Evolutionary conservation across 2,797 vertebrate species (phyloP).

Genomic region (Micrastur ruficollis): DNA sequence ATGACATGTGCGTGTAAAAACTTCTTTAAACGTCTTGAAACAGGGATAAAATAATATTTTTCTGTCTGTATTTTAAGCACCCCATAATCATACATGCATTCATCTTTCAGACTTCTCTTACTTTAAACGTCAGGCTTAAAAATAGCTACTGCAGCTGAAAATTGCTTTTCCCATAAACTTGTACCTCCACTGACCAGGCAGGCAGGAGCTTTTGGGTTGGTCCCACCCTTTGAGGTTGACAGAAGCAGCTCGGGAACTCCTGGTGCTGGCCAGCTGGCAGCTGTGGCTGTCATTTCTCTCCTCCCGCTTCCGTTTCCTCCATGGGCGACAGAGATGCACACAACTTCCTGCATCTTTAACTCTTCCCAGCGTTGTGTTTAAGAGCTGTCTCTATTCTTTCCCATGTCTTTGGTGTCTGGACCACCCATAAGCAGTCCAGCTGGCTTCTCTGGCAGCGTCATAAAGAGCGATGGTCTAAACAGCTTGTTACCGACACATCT

Average conservation of each 20-base stretch:
- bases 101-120: background rate
- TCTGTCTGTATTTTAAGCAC: constrained; percentile 1
- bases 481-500: background rate
- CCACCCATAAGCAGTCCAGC: constrained; percentile 45
- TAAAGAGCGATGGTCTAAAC: background rate
- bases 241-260: background rate
- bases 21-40: background rate
- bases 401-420: background rate
- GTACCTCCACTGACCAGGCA: background rate
- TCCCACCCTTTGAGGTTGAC: constrained; percentile 13
- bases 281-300: rapidly evolving
- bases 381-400: background rate
- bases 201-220: background rate
- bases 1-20: background rate
- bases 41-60: constrained; percentile 17
- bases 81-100: background rate
- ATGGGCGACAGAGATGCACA: rapidly evolving
- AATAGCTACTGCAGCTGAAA: constrained; percentile 24
- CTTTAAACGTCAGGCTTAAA: constrained; percentile 23
- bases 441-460: constrained; percentile 17
- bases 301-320: background rate
- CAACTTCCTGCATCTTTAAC: background rate
- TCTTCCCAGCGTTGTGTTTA: background rate
- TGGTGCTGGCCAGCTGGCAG: background rate
- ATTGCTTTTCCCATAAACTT: background rate